phyloP scores from a whole-genome alignment of 2,888 invertebrate genomes.

The Noctua janthe region DNA sequence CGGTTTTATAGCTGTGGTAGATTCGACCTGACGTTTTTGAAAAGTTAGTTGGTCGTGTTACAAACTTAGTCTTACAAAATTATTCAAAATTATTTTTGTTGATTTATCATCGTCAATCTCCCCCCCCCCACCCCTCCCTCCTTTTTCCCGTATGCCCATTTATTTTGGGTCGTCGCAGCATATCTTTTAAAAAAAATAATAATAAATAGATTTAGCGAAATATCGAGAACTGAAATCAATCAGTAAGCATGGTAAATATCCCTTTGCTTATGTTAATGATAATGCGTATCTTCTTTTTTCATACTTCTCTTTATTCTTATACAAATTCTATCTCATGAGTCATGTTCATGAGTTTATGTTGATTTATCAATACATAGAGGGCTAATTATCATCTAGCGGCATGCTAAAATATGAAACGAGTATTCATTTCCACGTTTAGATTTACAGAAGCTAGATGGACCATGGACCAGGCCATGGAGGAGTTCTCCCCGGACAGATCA shows the following conservation, averaged over 20 bases:
- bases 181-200: no score
- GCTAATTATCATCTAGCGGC: not conserved
- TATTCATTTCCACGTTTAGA: not conserved
- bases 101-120: not conserved
- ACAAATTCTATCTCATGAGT: not conserved
- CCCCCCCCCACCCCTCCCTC: no score
- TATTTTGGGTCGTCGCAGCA: not conserved
- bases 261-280: no score
- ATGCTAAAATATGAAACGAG: not conserved
- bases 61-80: not conserved
- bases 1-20: constrained; percentile 64
- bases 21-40: constrained; percentile 7
- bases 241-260: no score
- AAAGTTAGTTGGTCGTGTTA: not conserved
- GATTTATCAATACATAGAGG: no score
- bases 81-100: no score
- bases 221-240: no score
- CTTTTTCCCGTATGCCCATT: no score
- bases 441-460: not conserved
- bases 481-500: no score
- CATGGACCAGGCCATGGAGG: not conserved
- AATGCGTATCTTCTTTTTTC: not conserved
- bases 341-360: not conserved
- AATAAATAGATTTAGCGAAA: no score
- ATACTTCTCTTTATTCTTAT: not conserved